Evolutionary conservation across 2,797 vertebrate species (phyloP).

Genomic region (Danio kyathit): DNA sequence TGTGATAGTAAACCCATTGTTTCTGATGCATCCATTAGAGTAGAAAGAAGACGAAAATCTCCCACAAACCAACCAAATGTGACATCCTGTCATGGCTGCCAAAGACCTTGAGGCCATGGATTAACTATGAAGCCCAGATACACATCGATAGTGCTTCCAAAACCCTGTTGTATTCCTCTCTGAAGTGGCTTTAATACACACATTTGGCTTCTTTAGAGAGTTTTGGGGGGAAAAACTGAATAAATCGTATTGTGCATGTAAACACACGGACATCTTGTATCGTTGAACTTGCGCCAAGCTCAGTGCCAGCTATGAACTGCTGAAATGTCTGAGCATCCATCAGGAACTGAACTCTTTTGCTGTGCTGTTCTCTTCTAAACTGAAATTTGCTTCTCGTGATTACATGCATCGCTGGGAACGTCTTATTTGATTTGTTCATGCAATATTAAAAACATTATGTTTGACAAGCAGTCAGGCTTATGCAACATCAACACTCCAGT

Average conservation of each 20-base stretch:
- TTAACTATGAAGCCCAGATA: slow-evolving; percentile 33
- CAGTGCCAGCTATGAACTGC: slow-evolving; percentile 13
- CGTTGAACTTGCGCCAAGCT: slow-evolving; percentile 26
- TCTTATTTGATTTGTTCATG: slow-evolving; percentile 48
- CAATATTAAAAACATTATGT: slow-evolving; percentile 47
- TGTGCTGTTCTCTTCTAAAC: slow-evolving; percentile 5
- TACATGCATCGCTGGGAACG: slow-evolving; percentile 39
- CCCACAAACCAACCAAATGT: slow-evolving; percentile 23
- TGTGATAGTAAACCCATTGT: slow-evolving; percentile 28
- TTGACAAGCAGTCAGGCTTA: slow-evolving; percentile 43
- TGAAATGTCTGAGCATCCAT: slow-evolving; percentile 23
- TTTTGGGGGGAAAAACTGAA: background rate
- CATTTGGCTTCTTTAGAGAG: slow-evolving; percentile 13
- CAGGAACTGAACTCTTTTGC: slow-evolving; percentile 13
- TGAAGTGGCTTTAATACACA: slow-evolving; percentile 26
- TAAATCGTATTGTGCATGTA: slow-evolving; percentile 10
- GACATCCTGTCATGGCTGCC: slow-evolving; percentile 37
- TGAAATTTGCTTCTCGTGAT: slow-evolving; percentile 27
- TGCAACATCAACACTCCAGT: background rate
- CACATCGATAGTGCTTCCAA: slow-evolving; percentile 32
- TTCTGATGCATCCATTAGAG: slow-evolving; percentile 27
- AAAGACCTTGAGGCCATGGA: slow-evolving; percentile 45
- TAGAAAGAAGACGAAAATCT: slow-evolving; percentile 14
- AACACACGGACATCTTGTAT: slow-evolving; percentile 32
- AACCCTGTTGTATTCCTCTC: slow-evolving; percentile 20